These are phyloP conservation scores for Catalaphyllia jardinei DNA, from an alignment of 64 coral and sea anemone species.

Conservation along the genomic window DNA sequence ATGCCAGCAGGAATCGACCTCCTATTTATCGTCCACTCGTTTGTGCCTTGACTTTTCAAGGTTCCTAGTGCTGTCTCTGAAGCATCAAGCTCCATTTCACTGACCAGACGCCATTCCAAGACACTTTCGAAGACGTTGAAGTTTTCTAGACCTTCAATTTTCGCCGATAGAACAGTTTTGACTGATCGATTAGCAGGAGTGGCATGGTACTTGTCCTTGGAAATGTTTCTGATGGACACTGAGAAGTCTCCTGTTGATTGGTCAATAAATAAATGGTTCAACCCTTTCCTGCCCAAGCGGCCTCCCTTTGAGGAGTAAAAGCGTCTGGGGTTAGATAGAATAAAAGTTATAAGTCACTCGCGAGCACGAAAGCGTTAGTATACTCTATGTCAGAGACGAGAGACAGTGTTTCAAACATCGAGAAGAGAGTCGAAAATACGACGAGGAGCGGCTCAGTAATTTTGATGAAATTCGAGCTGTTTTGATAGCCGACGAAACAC, in stretches of 20 bases:
- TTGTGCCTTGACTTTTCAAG: slow-evolving; percentile 6
- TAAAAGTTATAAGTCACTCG: too few species aligned
- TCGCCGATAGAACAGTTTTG: not conserved
- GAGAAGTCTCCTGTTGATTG: not conserved
- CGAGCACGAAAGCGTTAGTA: too few species aligned
- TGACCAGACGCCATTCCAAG: not conserved
- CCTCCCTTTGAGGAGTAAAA: too few species aligned
- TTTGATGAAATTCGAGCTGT: too few species aligned
- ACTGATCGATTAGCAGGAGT: not conserved
- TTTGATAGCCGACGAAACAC: too few species aligned
- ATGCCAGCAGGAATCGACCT: not conserved
- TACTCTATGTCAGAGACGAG: too few species aligned
- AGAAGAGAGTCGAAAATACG: too few species aligned
- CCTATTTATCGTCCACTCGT: not conserved
- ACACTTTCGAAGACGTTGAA: not conserved
- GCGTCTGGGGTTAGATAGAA: too few species aligned
- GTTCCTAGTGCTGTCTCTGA: not conserved
- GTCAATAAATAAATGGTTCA: too few species aligned
- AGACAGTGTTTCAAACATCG: too few species aligned
- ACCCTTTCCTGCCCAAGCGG: too few species aligned
- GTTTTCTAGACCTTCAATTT: not conserved
- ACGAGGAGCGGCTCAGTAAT: too few species aligned
- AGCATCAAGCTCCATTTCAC: not conserved
- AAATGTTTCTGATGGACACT: not conserved
- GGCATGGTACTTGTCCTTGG: not conserved